A percentile compares a stretch with the other conserved stretches of the same genome.
phyloP scores from a whole-genome alignment of 2,797 vertebrate genomes.

The Psittacula derbiana region DNA sequence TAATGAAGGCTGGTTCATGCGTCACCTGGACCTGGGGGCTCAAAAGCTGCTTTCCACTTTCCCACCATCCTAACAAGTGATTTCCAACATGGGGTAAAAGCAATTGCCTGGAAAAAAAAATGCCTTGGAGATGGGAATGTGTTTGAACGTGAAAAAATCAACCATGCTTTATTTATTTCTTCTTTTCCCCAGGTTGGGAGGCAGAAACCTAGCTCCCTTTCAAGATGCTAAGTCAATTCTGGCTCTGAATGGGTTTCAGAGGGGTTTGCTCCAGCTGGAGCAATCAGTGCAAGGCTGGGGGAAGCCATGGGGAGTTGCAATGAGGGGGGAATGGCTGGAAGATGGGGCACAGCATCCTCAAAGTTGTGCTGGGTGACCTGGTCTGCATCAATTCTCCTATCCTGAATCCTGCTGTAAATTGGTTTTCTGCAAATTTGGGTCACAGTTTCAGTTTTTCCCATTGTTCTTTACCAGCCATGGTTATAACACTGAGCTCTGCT shows the following conservation, averaged over 20 bases:
- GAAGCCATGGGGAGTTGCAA: accelerated
- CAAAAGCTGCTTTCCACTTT: conserved; percentile 31
- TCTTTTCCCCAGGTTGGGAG: neutral
- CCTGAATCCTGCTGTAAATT: neutral
- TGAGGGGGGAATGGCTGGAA: neutral
- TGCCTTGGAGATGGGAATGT: neutral
- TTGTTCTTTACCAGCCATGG: accelerated
- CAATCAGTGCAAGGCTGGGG: neutral
- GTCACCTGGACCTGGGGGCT: neutral
- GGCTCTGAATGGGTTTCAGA: neutral
- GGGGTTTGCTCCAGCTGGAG: neutral
- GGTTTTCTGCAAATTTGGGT: neutral
- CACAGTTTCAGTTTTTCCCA: neutral
- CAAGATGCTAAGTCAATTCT: neutral
- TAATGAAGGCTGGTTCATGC: neutral
- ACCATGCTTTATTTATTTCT: neutral
- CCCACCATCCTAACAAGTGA: neutral
- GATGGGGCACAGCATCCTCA: neutral
- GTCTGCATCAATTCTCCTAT: neutral
- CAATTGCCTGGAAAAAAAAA: neutral
- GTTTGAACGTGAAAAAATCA: neutral
- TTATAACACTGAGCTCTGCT: no score
- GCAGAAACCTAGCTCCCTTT: neutral
- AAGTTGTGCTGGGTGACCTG: neutral
- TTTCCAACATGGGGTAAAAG: neutral